Evolutionary conservation across 2,797 vertebrate genomes (phyloP), one percentile per base, ranked within the genome.

Genomic region (Urocyon cinereoargenteus): DNA sequence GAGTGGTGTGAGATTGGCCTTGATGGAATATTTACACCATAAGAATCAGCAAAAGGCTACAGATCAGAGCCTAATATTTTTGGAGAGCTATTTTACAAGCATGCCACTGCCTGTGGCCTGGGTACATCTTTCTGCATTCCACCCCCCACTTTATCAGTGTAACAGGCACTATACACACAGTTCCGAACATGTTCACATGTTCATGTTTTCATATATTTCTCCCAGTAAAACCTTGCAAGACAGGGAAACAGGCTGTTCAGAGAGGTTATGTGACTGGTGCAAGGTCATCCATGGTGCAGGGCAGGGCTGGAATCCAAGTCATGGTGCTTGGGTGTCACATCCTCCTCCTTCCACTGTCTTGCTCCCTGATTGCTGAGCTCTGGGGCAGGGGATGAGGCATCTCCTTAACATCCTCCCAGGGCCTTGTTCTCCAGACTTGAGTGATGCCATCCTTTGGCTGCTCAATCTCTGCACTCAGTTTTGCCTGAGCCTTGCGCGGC

Each of bases 181-280:
- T 22, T 3, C 28, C 2, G 4, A 22, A 40, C 0, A 1, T 1
- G 49, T 0, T 1, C 12, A 12, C 0, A 0, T 26, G 4, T 19
- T 21, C 40, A 6, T 3, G 0, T 22, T 36, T 53, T 87, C 11
- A 3, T 8, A 2, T 11, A 6, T 59, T 34, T 57, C 61, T 78
- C 31, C 40, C 12, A 0, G 4, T 15, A 31, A 55, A 45, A 61
- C n/a, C 59, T 79, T 31, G 57, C 51, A 15, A 57, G 66, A n/a
- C 1, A 2, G 79, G 57, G 62, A 79, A 13, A 24, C 84, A 83
- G 68, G 61, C 36, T 19, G 62, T 62, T 72, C 16, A 15, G 68
- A 61, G n/a, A 64, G 21, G 45, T 12, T 4, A 1, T 11, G 18
- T 26, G 78, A 51, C 36, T 45, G 55, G 34, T 31, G 10, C 4